Percentiles rank a stretch among this genome's conserved stretches.
These are phyloP conservation scores for Heliconius aoede DNA, from an alignment of 2,888 invertebrate genomes.

Conservation along the genomic window DNA sequence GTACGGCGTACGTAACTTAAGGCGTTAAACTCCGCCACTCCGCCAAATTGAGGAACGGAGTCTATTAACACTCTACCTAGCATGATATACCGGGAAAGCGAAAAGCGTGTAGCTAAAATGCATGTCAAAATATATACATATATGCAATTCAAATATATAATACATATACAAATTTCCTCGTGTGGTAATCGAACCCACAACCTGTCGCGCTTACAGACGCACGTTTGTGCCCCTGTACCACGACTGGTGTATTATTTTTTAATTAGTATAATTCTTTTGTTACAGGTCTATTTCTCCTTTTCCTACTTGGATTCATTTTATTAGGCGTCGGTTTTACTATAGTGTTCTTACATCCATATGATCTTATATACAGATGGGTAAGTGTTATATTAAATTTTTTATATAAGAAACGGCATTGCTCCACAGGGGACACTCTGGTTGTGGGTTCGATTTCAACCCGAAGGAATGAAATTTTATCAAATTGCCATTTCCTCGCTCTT, in stretches of 20 bases:
- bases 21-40: too few relatives aligned
- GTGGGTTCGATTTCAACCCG: too few relatives aligned
- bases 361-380: slow-evolving; percentile 89
- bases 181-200: too few relatives aligned
- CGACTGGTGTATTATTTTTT: neutral
- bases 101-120: neutral
- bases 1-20: too few relatives aligned
- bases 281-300: slow-evolving; percentile 89
- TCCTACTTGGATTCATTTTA: slow-evolving; percentile 87
- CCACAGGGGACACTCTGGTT: too few relatives aligned
- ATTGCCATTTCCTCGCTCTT: too few relatives aligned
- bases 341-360: slow-evolving; percentile 88
- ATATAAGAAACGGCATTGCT: neutral
- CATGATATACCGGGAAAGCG: neutral
- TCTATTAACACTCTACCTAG: neutral
- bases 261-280: slow-evolving; percentile 56
- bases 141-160: too few relatives aligned
- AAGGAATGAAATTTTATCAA: too few relatives aligned
- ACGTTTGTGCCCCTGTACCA: too few relatives aligned
- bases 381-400: slow-evolving; percentile 54
- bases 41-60: too few relatives aligned
- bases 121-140: too few relatives aligned
- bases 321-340: slow-evolving; percentile 87
- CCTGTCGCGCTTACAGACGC: too few relatives aligned
- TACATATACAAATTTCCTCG: neutral